Evolutionary conservation across 2,797 vertebrate genomes (phyloP), one percentile per base, ranked within the genome.

Genomic region (Botia kubotai): DNA sequence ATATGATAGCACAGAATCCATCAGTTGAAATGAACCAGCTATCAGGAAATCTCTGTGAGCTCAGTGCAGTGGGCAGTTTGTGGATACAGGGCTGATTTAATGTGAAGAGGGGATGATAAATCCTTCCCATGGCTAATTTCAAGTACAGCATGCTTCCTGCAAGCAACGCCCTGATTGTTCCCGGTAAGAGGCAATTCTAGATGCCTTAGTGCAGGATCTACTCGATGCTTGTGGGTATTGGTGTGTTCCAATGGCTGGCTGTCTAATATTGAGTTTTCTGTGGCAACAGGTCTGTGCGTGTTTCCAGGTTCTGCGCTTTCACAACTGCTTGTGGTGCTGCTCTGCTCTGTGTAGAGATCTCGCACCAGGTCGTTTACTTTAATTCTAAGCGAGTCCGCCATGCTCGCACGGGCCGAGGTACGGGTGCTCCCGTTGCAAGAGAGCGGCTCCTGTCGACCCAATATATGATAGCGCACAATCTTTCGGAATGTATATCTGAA

Each of bases 401-500:
- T 91, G 53, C 86, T 90, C 0, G 87, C 88, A 0, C 92, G 89
- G 0, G 88, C 78, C 36, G 93, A 91, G 84, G 86, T 90, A 72
- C 93, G 94, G 10, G 79, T 87, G 29, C 92, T 93, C 81, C 87
- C 17, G 2, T 88, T 5, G 1, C 89, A 89, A 19, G 89, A 88
- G 0, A 95, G 89, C 0, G 80, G 86, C 60, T 95, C 95, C 79
- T 89, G 92, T n/a, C 77, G 87, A 43, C 95, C 87, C 84, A 97
- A 88, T 71, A 97, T 74, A 12, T 96, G 93, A 83, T 91, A 95
- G 14, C 89, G 93, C 33, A 99, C 92, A 74, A 99, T 98, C 88
- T 91, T 96, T 0, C 94, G 94, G 90, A 99, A 99, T 43, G 97
- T 99, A 68, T 91, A 87, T 2, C 97, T 91, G 90, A 99, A 99